phyloP scores from a whole-genome alignment of 2,113 vertebrate species.

The Tonatia bakeri region DNA sequence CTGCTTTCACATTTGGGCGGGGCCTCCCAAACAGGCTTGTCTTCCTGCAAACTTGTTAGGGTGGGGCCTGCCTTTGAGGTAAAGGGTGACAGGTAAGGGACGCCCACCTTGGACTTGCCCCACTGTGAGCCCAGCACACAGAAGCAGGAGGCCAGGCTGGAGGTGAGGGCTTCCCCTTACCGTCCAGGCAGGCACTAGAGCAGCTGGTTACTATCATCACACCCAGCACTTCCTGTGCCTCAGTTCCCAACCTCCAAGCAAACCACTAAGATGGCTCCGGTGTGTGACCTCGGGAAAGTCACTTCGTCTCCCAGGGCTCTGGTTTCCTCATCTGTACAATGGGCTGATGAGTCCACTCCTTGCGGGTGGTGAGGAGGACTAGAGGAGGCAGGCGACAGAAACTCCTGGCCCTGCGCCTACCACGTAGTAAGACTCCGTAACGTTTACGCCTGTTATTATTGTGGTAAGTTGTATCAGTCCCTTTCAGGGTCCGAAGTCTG shows the following conservation, averaged over 20 bases:
- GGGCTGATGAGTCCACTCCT: not conserved
- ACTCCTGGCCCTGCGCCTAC: not conserved
- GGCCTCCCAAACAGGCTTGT: conserved; percentile 35
- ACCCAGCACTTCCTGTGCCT: not conserved
- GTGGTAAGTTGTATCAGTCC: not conserved
- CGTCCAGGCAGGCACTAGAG: not conserved
- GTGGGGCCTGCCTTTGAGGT: not conserved
- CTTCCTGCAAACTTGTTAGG: not conserved
- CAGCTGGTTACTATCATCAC: rapidly evolving
- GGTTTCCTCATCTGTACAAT: not conserved
- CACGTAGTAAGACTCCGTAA: rapidly evolving
- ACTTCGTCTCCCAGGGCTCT: not conserved
- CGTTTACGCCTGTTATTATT: rapidly evolving
- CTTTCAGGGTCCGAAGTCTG: not conserved
- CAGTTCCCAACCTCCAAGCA: not conserved
- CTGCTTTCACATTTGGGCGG: not conserved
- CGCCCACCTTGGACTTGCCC: not conserved
- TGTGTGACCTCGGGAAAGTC: not conserved
- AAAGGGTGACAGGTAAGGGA: not conserved
- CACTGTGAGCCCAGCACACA: not conserved
- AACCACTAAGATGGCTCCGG: not conserved
- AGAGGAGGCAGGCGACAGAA: not conserved
- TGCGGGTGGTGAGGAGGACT: rapidly evolving
- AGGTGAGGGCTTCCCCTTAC: not conserved
- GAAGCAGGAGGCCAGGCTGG: too few species aligned